Conservation (phyloP, 2,113 vertebrate species). For the Jaculus jaculus region DNA sequence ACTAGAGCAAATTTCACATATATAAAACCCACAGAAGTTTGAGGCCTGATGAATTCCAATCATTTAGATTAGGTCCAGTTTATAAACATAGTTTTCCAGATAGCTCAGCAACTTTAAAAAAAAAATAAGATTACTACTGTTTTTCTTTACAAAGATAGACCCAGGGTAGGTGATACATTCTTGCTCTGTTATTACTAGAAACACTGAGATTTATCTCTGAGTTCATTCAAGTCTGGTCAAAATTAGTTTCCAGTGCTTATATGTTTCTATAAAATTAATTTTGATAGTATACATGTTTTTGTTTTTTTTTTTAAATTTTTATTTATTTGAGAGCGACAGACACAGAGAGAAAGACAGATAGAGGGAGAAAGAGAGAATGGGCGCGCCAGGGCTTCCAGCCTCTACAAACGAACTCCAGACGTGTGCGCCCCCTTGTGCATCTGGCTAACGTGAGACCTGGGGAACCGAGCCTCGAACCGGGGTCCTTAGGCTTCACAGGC, state of each 20-base stretch:
- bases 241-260: neutral
- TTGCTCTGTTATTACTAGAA: neutral
- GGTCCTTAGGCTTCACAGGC: too few species aligned
- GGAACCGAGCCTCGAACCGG: too few species aligned
- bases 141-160: slow-evolving; percentile 23
- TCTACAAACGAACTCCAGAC: too few species aligned
- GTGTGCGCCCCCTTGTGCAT: too few species aligned
- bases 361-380: too few species aligned
- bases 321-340: too few species aligned
- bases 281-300: neutral
- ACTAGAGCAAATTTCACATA: slow-evolving; percentile 85
- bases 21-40: slow-evolving; percentile 86
- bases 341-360: too few species aligned
- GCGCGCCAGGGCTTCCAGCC: too few species aligned
- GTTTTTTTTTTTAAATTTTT: too few species aligned
- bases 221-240: slow-evolving; percentile 22
- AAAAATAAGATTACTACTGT: neutral
- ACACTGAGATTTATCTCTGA: neutral
- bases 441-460: too few species aligned
- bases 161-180: neutral
- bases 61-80: slow-evolving; percentile 79
- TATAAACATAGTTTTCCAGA: slow-evolving; percentile 68
- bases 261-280: neutral
- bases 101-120: slow-evolving; percentile 39
- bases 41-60: slow-evolving; percentile 86